A percentile compares a stretch with the other conserved stretches of the same genome.
Evolutionary conservation across 1,140 invertebrate genomes (phyloP).

Genomic region (Tetranychus urticae): DNA sequence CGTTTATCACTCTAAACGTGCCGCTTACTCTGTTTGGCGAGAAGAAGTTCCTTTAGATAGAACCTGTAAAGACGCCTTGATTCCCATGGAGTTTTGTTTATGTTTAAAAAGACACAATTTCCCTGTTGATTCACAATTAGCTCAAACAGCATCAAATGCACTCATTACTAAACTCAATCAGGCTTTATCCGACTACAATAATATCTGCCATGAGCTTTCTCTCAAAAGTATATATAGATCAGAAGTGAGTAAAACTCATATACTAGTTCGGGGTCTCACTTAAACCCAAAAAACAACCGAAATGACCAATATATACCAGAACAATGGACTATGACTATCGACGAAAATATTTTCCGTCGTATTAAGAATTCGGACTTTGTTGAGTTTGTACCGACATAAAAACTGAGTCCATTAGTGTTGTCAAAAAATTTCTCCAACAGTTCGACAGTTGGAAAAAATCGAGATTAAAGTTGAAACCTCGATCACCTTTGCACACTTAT

Average conservation of each 20-base stretch:
- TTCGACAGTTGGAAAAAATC: too few relatives aligned
- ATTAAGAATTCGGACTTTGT: too few relatives aligned
- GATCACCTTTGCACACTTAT: too few relatives aligned
- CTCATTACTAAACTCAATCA: neutral
- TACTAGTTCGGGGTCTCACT: too few relatives aligned
- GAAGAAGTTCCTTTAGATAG: slow-evolving; percentile 4
- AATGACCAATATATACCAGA: too few relatives aligned
- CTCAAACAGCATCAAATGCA: neutral
- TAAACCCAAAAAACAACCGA: too few relatives aligned
- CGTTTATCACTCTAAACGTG: neutral
- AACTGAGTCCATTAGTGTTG: too few relatives aligned
- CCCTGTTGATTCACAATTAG: neutral
- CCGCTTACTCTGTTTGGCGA: neutral
- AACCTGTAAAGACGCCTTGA: slow-evolving; percentile 5
- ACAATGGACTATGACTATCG: too few relatives aligned
- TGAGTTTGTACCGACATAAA: too few relatives aligned
- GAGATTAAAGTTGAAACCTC: too few relatives aligned
- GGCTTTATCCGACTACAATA: neutral
- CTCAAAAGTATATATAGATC: neutral
- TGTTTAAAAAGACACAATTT: neutral
- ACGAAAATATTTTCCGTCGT: too few relatives aligned
- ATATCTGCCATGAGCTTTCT: neutral
- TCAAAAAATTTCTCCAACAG: too few relatives aligned
- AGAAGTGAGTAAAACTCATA: neutral
- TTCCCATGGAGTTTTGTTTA: slow-evolving; percentile 4